Evolutionary conservation across 1,140 invertebrate species (phyloP).

Genomic region (Magallana angulata): DNA sequence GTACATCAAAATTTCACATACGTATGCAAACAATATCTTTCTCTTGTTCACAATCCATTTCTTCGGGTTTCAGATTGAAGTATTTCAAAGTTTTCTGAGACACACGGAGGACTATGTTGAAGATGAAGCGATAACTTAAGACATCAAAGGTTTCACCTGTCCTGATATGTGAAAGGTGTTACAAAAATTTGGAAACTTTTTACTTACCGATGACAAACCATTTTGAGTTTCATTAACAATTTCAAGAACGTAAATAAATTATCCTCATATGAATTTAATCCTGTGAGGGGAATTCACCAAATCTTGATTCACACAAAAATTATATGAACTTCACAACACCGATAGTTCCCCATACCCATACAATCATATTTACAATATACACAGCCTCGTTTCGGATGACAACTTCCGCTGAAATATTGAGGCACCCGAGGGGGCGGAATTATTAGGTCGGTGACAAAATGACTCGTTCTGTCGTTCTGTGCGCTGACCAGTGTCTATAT

Average conservation of each 20-base stretch:
- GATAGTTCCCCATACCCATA: not conserved
- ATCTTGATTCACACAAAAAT: no score
- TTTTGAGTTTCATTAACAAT: not conserved
- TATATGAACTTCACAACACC: no score
- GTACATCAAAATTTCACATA: not conserved
- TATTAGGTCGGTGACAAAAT: not conserved
- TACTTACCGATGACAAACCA: not conserved
- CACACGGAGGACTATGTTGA: no score
- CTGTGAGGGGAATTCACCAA: not conserved
- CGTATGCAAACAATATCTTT: no score
- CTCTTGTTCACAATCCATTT: no score
- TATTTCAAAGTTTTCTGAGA: no score
- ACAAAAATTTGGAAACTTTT: not conserved
- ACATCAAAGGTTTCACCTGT: not conserved
- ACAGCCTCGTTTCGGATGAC: conserved; percentile 14
- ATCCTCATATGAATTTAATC: conserved; percentile 11
- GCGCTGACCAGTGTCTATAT: no score
- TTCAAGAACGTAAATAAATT: not conserved
- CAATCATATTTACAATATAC: conserved; percentile 1
- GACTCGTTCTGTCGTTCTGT: not conserved
- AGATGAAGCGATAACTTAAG: not conserved
- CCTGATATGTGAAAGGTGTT: not conserved
- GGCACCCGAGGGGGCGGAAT: not conserved
- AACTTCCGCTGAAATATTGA: not conserved
- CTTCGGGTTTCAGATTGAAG: no score